phyloP scores from a whole-genome alignment of 2,888 invertebrate genomes.

The Venustoraphidia nigricollis region DNA sequence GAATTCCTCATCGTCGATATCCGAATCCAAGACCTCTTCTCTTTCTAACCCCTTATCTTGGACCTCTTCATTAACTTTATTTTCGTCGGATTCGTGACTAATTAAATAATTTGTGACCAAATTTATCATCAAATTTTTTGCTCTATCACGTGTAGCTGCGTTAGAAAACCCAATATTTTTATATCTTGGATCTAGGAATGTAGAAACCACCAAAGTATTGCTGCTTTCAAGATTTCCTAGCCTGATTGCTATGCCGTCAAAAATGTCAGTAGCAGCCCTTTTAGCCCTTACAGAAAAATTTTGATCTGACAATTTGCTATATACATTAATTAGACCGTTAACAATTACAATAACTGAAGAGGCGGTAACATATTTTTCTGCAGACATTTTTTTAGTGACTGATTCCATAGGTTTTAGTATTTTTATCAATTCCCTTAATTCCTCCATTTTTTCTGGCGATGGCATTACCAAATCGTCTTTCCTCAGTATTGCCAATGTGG shows the following conservation, averaged over 20 bases:
- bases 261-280: no score
- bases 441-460: neutral
- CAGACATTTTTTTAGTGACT: neutral
- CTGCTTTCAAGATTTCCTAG: neutral
- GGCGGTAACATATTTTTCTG: neutral
- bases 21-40: no score
- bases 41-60: no score
- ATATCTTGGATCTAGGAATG: neutral
- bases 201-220: neutral
- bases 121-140: neutral
- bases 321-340: no score
- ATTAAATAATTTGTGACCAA: neutral
- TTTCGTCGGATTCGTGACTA: no score
- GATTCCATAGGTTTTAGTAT: neutral
- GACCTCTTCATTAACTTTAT: no score
- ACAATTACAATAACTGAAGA: neutral
- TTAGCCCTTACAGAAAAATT: no score
- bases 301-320: no score
- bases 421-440: neutral
- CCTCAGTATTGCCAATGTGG: constrained; percentile 11
- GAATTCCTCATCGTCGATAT: no score
- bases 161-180: neutral
- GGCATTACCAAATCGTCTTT: neutral
- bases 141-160: neutral
- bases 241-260: neutral